These are phyloP conservation scores for Babylonia areolata DNA, from an alignment of 1,140 invertebrate species.

Conservation along the genomic window DNA sequence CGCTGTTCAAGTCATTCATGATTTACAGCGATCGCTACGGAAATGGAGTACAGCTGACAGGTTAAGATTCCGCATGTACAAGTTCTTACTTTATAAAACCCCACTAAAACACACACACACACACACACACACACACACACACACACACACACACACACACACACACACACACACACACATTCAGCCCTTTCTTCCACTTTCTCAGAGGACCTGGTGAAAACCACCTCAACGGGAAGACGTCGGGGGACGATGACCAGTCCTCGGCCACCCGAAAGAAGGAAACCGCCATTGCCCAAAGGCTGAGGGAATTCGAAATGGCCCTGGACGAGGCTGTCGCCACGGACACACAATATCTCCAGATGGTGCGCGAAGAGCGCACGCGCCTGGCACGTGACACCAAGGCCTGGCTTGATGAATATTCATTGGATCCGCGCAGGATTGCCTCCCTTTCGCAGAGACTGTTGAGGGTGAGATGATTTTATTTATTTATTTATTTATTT, in stretches of 20 bases:
- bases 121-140: no score
- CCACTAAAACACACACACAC: no score
- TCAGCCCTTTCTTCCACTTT: no score
- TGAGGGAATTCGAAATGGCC: background rate
- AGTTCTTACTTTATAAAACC: no score
- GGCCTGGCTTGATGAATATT: background rate
- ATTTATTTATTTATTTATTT: background rate
- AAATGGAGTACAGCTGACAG: no score
- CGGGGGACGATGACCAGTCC: background rate
- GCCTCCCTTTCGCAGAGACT: background rate
- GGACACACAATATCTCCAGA: background rate
- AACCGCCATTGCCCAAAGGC: background rate
- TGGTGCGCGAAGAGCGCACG: constrained; percentile 13
- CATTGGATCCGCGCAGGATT: background rate
- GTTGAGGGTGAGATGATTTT: background rate
- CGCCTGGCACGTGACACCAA: background rate
- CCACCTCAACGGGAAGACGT: no score
- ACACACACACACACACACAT: no score
- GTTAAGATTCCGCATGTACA: no score
- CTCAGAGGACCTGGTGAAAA: no score
- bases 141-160: no score
- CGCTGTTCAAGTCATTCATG: no score
- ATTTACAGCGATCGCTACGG: no score
- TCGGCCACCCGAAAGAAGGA: background rate
- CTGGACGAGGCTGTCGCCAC: background rate